Percentiles rank a stretch among this genome's conserved stretches.
Evolutionary conservation across 2,888 invertebrate species (phyloP).

Genomic region (Clitarchus hookeri): DNA sequence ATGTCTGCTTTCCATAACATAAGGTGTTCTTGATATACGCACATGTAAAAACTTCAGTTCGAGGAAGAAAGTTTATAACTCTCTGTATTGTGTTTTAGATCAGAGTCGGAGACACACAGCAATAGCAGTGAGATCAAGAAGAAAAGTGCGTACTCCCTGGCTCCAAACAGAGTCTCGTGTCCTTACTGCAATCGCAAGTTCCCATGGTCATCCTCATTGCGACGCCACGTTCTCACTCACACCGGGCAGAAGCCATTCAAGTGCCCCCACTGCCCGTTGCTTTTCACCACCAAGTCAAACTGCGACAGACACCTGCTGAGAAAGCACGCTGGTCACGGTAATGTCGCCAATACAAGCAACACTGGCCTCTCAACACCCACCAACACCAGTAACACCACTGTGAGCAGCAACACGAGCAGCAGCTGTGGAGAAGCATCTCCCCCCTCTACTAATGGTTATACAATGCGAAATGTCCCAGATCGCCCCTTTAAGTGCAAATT

Average conservation of each 20-base stretch:
- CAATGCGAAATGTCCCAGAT: conserved; percentile 72
- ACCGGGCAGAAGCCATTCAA: conserved; percentile 96
- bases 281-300: conserved; percentile 96
- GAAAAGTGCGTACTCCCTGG: conserved; percentile 93
- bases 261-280: conserved; percentile 88
- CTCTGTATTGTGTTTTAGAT: conserved; percentile 57
- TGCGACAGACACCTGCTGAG: conserved; percentile 92
- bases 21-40: too few species aligned
- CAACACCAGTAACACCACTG: background rate
- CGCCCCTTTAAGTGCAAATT: conserved; percentile 78
- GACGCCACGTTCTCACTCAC: conserved; percentile 94
- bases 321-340: conserved; percentile 69
- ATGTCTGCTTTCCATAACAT: too few species aligned
- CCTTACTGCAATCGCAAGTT: conserved; percentile 93
- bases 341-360: background rate
- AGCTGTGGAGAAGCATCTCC: conserved; percentile 54
- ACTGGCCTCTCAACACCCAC: conserved; percentile 22
- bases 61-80: too few species aligned
- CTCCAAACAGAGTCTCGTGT: conserved; percentile 91
- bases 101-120: conserved; percentile 63
- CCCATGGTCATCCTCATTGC: conserved; percentile 94
- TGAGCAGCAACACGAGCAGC: conserved; percentile 33
- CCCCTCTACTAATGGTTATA: conserved; percentile 52
- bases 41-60: too few species aligned
- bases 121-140: conserved; percentile 62